These are phyloP conservation scores for Oscheius sp. DNA, from an alignment of 2,888 invertebrate genomes.

Conservation along the genomic window DNA sequence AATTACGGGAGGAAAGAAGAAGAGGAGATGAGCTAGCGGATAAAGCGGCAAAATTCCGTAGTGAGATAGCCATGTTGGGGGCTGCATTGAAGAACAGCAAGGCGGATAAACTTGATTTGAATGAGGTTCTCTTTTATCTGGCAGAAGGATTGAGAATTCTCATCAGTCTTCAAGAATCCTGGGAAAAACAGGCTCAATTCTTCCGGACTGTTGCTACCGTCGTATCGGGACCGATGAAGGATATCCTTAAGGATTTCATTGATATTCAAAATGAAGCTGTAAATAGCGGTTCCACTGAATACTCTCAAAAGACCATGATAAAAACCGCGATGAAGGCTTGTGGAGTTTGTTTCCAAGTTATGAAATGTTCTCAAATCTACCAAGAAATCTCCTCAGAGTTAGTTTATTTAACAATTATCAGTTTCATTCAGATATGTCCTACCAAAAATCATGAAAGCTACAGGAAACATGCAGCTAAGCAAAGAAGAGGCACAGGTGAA, in stretches of 20 bases:
- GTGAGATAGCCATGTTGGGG: neutral
- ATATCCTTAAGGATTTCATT: neutral
- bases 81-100: neutral
- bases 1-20: neutral
- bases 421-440: neutral
- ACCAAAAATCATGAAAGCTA: neutral
- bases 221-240: neutral
- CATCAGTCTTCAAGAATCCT: neutral
- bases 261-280: neutral
- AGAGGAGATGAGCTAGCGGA: neutral
- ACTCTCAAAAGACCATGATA: neutral
- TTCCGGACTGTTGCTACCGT: neutral
- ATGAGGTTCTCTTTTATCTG: neutral
- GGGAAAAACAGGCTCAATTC: neutral
- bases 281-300: neutral
- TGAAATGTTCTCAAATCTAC: neutral
- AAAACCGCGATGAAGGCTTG: neutral
- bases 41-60: neutral
- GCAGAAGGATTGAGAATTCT: neutral
- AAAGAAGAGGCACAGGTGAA: neutral
- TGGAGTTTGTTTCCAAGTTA: neutral
- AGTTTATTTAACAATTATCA: no score
- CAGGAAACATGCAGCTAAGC: neutral
- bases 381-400: neutral
- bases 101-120: neutral